A percentile compares a stretch with the other conserved stretches of the same genome.
phyloP scores from a whole-genome alignment of 2,888 invertebrate species.

The Drosophila prolongata region DNA sequence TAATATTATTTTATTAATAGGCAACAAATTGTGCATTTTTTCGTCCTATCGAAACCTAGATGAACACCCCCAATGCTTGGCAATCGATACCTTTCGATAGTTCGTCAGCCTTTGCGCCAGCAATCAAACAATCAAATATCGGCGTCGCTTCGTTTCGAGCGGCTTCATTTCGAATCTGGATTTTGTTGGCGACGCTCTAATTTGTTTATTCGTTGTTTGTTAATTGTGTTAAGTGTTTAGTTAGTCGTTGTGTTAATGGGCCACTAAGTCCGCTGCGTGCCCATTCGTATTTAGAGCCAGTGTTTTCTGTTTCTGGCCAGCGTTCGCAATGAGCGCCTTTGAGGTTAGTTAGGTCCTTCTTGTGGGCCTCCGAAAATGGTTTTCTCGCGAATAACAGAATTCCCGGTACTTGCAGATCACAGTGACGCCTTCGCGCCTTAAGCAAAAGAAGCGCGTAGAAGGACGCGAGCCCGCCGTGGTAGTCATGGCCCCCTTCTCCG shows the following conservation, averaged over 20 bases:
- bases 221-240: constrained; percentile 47
- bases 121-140: not conserved
- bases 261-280: constrained; percentile 2
- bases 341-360: constrained; percentile 70
- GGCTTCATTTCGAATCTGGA: constrained; percentile 10
- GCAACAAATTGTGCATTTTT: too few species aligned
- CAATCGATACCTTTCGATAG: not conserved
- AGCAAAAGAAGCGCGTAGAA: constrained; percentile 82
- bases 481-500: constrained; percentile 88
- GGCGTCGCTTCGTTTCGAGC: constrained; percentile 12
- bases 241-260: constrained; percentile 25
- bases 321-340: constrained; percentile 82
- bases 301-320: constrained; percentile 11
- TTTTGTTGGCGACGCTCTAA: constrained; percentile 12
- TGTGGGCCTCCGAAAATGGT: constrained; percentile 6
- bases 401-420: constrained; percentile 69
- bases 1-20: too few species aligned
- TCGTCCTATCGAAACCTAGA: too few species aligned
- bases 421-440: constrained; percentile 82
- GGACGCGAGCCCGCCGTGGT: constrained; percentile 84
- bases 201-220: constrained; percentile 25
- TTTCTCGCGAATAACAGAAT: not conserved
- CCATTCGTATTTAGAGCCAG: constrained; percentile 22
- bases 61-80: not conserved
- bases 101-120: not conserved